Conservation (phyloP, 2,888 invertebrate species). For the Magallana nippona region DNA sequence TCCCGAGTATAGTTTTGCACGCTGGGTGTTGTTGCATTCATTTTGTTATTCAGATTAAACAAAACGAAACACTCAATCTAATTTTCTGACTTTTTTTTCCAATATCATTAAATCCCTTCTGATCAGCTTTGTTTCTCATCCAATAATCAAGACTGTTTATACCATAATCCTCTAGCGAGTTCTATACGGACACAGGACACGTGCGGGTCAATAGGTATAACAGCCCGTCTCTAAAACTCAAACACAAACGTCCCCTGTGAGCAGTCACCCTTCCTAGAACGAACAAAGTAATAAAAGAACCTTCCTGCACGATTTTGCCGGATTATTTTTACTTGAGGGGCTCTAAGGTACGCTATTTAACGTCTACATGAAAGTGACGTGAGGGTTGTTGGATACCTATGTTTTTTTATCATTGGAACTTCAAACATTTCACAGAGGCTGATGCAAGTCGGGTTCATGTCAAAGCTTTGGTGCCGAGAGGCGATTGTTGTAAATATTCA, state of each 20-base stretch:
- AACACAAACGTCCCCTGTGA: too few species aligned
- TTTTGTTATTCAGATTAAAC: neutral
- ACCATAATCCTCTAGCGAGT: too few species aligned
- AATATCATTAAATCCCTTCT: neutral
- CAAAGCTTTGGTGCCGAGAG: neutral
- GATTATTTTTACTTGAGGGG: neutral
- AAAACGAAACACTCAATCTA: neutral
- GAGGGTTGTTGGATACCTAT: neutral
- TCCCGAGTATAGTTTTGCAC: neutral
- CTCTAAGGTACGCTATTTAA: neutral
- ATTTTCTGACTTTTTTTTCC: neutral
- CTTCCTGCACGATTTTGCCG: neutral
- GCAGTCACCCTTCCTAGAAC: too few species aligned
- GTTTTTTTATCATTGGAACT: constrained; percentile 12
- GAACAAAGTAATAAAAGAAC: too few species aligned
- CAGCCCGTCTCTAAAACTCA: too few species aligned
- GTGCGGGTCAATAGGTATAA: too few species aligned
- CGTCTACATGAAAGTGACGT: constrained; percentile 2
- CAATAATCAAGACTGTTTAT: too few species aligned
- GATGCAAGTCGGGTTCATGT: neutral
- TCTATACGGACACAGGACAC: too few species aligned
- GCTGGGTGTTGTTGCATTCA: neutral
- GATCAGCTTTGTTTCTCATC: neutral
- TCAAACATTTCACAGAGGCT: neutral
- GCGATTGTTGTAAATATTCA: neutral